These are phyloP conservation scores for Eilema sororculum DNA, from an alignment of 2,888 invertebrate genomes.

Conservation along the genomic window DNA sequence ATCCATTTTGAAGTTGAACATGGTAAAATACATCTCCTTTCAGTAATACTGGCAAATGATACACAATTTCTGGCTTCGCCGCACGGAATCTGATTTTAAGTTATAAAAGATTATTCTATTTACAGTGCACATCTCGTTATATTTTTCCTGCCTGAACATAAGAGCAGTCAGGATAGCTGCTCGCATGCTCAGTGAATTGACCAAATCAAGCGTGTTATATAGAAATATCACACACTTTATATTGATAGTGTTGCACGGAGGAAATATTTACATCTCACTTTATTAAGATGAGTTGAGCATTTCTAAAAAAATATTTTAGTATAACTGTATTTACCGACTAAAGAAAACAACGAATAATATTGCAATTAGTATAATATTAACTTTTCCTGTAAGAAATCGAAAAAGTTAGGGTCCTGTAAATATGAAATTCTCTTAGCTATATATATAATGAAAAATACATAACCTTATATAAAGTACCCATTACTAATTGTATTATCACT, in stretches of 20 bases:
- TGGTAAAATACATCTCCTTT: not conserved
- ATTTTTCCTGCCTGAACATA: not conserved
- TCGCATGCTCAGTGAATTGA: not conserved
- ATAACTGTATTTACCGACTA: too few species aligned
- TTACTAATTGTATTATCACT: too few species aligned
- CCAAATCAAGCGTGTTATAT: not conserved
- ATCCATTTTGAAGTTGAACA: not conserved
- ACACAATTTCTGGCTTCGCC: not conserved
- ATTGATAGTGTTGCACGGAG: not conserved
- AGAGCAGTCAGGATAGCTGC: not conserved
- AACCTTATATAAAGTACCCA: too few species aligned
- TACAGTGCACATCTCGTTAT: not conserved
- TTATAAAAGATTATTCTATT: slow-evolving; percentile 6
- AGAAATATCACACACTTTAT: slow-evolving; percentile 6
- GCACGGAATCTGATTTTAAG: slow-evolving; percentile 8
- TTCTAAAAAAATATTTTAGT: not conserved
- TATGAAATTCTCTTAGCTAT: too few species aligned
- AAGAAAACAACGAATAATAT: too few species aligned
- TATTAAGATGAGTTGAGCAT: not conserved
- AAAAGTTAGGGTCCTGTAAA: too few species aligned
- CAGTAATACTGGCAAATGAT: not conserved
- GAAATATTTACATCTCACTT: not conserved
- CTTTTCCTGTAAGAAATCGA: too few species aligned
- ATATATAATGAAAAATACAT: too few species aligned
- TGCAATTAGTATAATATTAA: too few species aligned